Conservation (phyloP, 1,140 invertebrate species). For the Sinonovacula constricta region DNA sequence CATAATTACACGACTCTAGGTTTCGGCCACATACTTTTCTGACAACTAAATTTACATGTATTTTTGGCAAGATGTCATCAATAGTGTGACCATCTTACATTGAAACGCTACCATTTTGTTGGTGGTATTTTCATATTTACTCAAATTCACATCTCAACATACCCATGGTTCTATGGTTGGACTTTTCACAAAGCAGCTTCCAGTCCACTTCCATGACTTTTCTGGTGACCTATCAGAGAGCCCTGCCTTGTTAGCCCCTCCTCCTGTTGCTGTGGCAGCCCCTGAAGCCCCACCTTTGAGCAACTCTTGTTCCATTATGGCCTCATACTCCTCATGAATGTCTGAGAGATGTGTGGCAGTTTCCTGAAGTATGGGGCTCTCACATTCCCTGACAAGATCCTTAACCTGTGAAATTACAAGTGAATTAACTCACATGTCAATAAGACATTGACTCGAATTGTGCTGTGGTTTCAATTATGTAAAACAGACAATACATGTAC, state of each 20-base stretch:
- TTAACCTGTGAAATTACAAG: conserved; percentile 84
- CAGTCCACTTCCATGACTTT: conserved; percentile 71
- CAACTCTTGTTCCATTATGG: not conserved
- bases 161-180: conserved; percentile 85
- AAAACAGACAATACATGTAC: too few relatives aligned
- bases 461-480: too few relatives aligned
- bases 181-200: conserved; percentile 73
- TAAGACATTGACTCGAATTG: too few relatives aligned
- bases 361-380: conserved; percentile 63
- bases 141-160: too few relatives aligned
- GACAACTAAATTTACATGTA: not conserved
- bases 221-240: conserved; percentile 23
- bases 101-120: too few relatives aligned
- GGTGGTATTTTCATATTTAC: too few relatives aligned
- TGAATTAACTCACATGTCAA: too few relatives aligned
- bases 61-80: not conserved
- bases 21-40: too few relatives aligned
- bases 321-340: conserved; percentile 29
- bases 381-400: conserved; percentile 78
- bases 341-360: conserved; percentile 54
- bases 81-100: too few relatives aligned
- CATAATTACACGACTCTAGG: too few relatives aligned
- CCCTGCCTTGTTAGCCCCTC: too few relatives aligned
- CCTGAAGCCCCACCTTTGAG: not conserved
- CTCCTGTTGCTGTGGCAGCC: not conserved